A percentile compares a stretch with the other conserved stretches of the same genome.
phyloP scores from a whole-genome alignment of 2,797 vertebrate species.

The Zenarchopterus dispar region DNA sequence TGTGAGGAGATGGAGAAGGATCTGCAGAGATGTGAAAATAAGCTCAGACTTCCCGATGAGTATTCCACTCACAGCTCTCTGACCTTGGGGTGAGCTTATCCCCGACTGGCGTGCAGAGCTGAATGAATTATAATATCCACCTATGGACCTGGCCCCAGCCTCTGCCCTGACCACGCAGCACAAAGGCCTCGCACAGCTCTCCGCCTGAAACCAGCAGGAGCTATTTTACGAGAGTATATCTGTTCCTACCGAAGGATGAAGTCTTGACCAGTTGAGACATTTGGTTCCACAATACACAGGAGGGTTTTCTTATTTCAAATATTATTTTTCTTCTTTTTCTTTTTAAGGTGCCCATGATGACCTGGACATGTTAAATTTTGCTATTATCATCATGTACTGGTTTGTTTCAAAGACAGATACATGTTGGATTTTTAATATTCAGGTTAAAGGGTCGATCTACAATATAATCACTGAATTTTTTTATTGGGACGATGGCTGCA shows the following conservation, averaged over 20 bases:
- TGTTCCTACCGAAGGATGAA: slow-evolving; percentile 48
- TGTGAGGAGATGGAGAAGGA: slow-evolving; percentile 61
- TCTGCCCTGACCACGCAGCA: slow-evolving; percentile 61
- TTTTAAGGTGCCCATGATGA: background rate
- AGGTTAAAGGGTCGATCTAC: too few species aligned
- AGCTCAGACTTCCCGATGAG: slow-evolving; percentile 76
- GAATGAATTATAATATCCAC: slow-evolving; percentile 80
- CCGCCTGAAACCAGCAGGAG: slow-evolving; percentile 42
- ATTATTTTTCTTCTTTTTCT: slow-evolving; percentile 13
- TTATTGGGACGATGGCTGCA: too few species aligned
- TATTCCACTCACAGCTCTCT: slow-evolving; percentile 83
- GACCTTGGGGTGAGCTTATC: slow-evolving; percentile 85
- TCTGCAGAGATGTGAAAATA: slow-evolving; percentile 71
- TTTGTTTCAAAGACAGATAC: background rate
- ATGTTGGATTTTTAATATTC: too few species aligned
- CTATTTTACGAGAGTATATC: slow-evolving; percentile 42
- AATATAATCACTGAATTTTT: too few species aligned
- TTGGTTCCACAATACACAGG: slow-evolving; percentile 31
- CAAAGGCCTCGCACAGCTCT: slow-evolving; percentile 41
- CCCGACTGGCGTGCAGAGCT: slow-evolving; percentile 71
- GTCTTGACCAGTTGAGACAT: slow-evolving; percentile 33
- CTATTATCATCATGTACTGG: slow-evolving; percentile 11
- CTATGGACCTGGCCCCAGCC: slow-evolving; percentile 62
- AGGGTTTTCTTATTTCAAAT: slow-evolving; percentile 12
- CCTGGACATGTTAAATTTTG: background rate